These are phyloP conservation scores for Poeciliopsis turneri DNA, from an alignment of 2,797 vertebrate species.

Conservation along the genomic window DNA sequence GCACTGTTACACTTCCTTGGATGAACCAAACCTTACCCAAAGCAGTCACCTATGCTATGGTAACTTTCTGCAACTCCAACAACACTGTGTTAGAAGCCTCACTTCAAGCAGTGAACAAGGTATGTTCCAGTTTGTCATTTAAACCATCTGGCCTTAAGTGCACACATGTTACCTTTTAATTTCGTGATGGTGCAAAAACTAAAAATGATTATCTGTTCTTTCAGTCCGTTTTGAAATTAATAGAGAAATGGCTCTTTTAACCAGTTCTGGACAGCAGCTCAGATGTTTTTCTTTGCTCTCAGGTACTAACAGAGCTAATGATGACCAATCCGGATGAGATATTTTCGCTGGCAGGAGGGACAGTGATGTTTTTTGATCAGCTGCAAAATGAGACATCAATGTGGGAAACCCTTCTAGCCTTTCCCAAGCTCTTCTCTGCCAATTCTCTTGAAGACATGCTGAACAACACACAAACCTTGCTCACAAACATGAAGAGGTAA, in stretches of 20 bases:
- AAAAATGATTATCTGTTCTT: neutral
- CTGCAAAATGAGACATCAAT: slow-evolving; percentile 74
- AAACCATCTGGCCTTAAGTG: neutral
- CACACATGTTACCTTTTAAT: neutral
- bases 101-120: slow-evolving; percentile 73
- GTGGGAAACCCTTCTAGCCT: slow-evolving; percentile 74
- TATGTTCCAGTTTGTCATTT: slow-evolving; percentile 36
- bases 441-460: slow-evolving; percentile 48
- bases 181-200: neutral
- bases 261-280: neutral
- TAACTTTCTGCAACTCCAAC: slow-evolving; percentile 75
- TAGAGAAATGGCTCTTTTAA: neutral
- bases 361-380: slow-evolving; percentile 50
- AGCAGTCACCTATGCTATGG: slow-evolving; percentile 27
- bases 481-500: slow-evolving; percentile 74
- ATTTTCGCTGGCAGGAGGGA: slow-evolving; percentile 30
- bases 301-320: slow-evolving; percentile 72
- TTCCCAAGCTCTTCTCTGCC: slow-evolving; percentile 66
- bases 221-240: neutral
- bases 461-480: slow-evolving; percentile 11
- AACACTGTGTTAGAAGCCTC: slow-evolving; percentile 72
- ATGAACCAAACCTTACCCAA: slow-evolving; percentile 47
- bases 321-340: slow-evolving; percentile 55
- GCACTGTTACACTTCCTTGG: slow-evolving; percentile 55
- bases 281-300: slow-evolving; percentile 13